phyloP scores from a whole-genome alignment of 2,797 vertebrate genomes.

The Vespertilio murinus region DNA sequence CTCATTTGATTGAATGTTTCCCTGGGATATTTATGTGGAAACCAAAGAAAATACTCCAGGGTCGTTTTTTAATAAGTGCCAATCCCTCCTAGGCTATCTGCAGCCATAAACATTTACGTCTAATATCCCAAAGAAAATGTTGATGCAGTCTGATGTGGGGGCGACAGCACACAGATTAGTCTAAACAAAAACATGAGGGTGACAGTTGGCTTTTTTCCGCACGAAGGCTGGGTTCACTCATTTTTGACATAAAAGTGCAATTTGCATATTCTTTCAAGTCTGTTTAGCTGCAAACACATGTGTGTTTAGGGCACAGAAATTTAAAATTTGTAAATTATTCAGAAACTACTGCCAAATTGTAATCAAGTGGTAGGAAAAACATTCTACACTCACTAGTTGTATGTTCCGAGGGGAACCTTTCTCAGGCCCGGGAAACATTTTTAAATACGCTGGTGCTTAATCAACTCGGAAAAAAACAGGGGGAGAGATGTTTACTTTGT shows the following conservation, averaged over 20 bases:
- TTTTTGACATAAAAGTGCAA: conserved; percentile 80
- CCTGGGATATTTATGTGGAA: conserved; percentile 69
- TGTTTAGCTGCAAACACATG: conserved; percentile 80
- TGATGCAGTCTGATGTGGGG: conserved; percentile 69
- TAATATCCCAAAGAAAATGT: conserved; percentile 69
- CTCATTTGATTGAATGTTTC: conserved; percentile 50
- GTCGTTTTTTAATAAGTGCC: conserved; percentile 72
- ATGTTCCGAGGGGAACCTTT: conserved; percentile 72
- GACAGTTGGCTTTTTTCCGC: conserved; percentile 74
- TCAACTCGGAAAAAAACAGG: conserved; percentile 65
- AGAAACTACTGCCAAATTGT: conserved; percentile 81
- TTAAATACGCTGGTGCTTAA: conserved; percentile 70
- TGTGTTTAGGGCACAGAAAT: conserved; percentile 79
- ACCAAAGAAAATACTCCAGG: conserved; percentile 64
- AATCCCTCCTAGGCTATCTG: conserved; percentile 72
- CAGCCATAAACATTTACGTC: conserved; percentile 72
- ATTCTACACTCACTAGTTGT: conserved; percentile 57
- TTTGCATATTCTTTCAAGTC: conserved; percentile 79
- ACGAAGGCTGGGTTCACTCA: conserved; percentile 79
- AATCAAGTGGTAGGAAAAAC: conserved; percentile 82
- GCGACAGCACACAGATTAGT: conserved; percentile 76
- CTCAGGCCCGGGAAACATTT: conserved; percentile 66
- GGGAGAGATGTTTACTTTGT: conserved; percentile 78
- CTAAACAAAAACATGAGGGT: conserved; percentile 81
- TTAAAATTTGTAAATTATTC: conserved; percentile 82